Base-by-base conservation (phyloP, 2,888 invertebrate species). In the Nemotelus pantherinus region DNA sequence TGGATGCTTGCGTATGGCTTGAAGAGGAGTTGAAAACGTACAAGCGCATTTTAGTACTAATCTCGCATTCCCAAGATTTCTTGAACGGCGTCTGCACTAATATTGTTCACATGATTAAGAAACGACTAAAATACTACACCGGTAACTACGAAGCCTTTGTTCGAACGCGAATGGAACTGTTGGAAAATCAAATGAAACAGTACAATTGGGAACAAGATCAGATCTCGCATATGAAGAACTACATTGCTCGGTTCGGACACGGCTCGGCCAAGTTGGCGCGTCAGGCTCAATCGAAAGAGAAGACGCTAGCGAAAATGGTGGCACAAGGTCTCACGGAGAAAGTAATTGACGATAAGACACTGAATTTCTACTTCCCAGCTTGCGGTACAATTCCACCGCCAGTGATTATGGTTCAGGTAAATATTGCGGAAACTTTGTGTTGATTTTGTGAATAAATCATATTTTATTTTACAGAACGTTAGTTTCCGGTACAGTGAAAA, bases 171-270 rank as follows among this genome's bases (percentile, higher is more conserved):
- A 90, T 94, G 90, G 99, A 99, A 86, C 89, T 98, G 82, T 89
- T 98, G 80, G 99, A 99, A 87, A 99, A 99, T 87, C 99, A 99
- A 88, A 95, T 94, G 92, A 99, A 99, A 87, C 96, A 97, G 85
- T 99, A 98, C 88, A 97, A 98, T 84, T 99, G 99, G 99, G 99
- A 99, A 88, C 99, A 99, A 87, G 97, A 98, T 88, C 99, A 99
- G 88, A 99, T 99, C 80, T 91, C 96, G 79, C 97, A 99, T 85
- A 99, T 99, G 99, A 99, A 99, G 92, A 98, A 99, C 87, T 99
- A 99, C 87, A 98, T 99, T 81, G 99, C 99, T 0, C 91, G 99
- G 76, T 99, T 99, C 88, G 99, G 99, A 90, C 99, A 99, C 89
- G 99, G 99, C 84, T 97, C 97, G 10, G 99, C 99, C 0, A 99